Percentiles rank a stretch among this genome's conserved stretches.
phyloP scores from a whole-genome alignment of 2,797 vertebrate species.

The Mus caroli region DNA sequence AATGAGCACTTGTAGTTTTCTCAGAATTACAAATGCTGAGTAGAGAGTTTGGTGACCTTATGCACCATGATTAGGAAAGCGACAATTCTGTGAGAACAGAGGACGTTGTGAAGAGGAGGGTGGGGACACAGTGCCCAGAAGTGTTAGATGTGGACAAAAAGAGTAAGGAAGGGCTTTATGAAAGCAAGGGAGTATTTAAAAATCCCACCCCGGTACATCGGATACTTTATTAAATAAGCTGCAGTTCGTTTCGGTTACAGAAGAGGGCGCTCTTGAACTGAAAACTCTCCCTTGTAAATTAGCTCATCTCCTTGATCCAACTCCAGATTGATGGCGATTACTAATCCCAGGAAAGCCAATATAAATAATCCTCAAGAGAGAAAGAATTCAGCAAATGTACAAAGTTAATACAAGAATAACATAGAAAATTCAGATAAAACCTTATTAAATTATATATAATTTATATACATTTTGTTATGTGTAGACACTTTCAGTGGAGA shows the following conservation, averaged over 20 bases:
- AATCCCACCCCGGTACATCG: background rate
- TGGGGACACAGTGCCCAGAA: background rate
- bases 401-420: constrained; percentile 25
- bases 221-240: background rate
- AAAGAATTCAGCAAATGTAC: constrained; percentile 42
- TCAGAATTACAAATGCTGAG: background rate
- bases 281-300: constrained; percentile 28
- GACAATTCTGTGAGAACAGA: background rate
- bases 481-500: background rate
- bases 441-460: background rate
- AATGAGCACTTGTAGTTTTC: background rate
- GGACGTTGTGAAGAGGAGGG: background rate
- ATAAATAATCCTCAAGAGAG: constrained; percentile 6
- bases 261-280: constrained; percentile 58
- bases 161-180: background rate
- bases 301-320: background rate
- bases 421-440: constrained; percentile 9
- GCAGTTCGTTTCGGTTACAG: background rate
- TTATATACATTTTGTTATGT: background rate
- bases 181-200: background rate
- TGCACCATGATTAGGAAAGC: background rate
- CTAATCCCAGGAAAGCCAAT: background rate
- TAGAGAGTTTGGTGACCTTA: background rate
- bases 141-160: background rate
- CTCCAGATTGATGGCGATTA: background rate